phyloP scores from a whole-genome alignment of 2,888 invertebrate genomes.

The Drosophila anceps region DNA sequence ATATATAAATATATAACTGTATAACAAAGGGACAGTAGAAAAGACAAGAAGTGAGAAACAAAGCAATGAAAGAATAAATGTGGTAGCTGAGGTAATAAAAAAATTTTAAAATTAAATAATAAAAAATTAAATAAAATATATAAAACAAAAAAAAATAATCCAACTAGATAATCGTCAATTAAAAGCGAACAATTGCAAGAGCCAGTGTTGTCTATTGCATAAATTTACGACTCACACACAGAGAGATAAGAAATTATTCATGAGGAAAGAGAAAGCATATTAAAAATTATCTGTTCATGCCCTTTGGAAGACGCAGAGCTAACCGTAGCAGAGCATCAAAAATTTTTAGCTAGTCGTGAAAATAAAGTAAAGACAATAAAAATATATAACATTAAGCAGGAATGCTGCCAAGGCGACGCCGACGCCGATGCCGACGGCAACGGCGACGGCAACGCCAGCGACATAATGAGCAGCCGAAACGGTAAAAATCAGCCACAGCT shows the following conservation, averaged over 20 bases:
- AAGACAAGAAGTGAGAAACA: not conserved
- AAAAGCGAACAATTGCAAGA: not conserved
- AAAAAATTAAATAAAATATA: not conserved
- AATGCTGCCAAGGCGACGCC: slow-evolving; percentile 49
- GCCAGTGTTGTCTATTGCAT: not conserved
- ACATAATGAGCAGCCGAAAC: slow-evolving; percentile 68
- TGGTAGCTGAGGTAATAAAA: not conserved
- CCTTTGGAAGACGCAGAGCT: not conserved
- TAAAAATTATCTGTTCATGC: slow-evolving; percentile 7
- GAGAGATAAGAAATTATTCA: slow-evolving; percentile 1
- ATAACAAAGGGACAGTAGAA: slow-evolving; percentile 10
- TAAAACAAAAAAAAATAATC: not conserved
- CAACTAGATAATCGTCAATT: not conserved
- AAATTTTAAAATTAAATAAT: no score
- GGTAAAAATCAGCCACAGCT: slow-evolving; percentile 62
- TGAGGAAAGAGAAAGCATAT: not conserved
- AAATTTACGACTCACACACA: not conserved
- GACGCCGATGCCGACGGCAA: slow-evolving; percentile 17
- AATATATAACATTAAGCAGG: slow-evolving; percentile 64
- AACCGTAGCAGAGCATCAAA: slow-evolving; percentile 39
- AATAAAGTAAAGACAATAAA: slow-evolving; percentile 69
- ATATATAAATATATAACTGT: not conserved
- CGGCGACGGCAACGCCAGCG: slow-evolving; percentile 17
- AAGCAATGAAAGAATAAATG: not conserved
- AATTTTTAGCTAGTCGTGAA: slow-evolving; percentile 57